Conservation (phyloP, 2,888 invertebrate species). For the Bugulina stolonifera region DNA sequence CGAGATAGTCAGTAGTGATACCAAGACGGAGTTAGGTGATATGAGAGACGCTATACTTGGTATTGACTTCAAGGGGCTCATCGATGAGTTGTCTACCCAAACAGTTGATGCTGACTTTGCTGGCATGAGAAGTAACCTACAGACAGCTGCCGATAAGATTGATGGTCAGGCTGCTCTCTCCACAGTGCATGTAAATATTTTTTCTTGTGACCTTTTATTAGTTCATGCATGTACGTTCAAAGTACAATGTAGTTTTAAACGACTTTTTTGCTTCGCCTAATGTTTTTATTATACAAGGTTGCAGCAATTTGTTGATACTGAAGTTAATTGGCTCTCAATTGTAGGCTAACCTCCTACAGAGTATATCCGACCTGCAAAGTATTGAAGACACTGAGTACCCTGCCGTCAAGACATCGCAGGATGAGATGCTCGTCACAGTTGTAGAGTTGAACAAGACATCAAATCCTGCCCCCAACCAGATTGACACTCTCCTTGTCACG, state of each 20-base stretch:
- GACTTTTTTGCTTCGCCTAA: too few species aligned
- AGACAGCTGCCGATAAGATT: neutral
- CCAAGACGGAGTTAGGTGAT: constrained; percentile 28
- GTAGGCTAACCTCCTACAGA: neutral
- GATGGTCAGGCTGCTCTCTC: neutral
- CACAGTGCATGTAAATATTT: neutral
- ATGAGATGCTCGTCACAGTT: neutral
- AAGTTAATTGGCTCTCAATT: too few species aligned
- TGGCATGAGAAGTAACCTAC: neutral
- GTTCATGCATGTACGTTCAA: too few species aligned
- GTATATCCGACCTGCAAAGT: neutral
- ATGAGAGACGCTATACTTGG: neutral
- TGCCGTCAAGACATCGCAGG: neutral
- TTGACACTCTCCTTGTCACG: neutral
- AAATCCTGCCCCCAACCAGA: neutral
- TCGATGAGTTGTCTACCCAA: neutral
- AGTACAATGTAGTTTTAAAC: too few species aligned
- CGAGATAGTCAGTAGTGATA: constrained; percentile 27
- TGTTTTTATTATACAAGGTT: too few species aligned
- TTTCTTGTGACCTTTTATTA: too few species aligned
- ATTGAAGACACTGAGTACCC: neutral
- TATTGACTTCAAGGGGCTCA: constrained; percentile 16
- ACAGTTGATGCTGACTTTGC: constrained; percentile 1
- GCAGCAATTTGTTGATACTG: too few species aligned
- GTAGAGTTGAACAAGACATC: neutral